A percentile compares a stretch with the other conserved stretches of the same genome.
phyloP scores from a whole-genome alignment of 2,888 invertebrate species.

The Cyclophora punctaria region DNA sequence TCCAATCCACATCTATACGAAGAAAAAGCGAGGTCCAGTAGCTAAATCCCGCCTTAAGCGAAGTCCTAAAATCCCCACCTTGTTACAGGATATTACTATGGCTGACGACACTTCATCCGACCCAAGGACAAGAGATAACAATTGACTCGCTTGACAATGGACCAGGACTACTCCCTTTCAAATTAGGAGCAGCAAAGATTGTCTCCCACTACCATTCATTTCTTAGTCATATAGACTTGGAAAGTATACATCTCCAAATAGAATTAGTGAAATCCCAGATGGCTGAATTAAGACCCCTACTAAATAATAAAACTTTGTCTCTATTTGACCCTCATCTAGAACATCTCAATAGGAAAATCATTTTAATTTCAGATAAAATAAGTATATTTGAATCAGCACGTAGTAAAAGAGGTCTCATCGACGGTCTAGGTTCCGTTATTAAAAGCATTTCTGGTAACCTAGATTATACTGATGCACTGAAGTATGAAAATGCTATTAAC shows the following conservation, averaged over 20 bases:
- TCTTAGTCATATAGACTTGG: conserved; percentile 6
- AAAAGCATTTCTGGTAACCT: conserved; percentile 5
- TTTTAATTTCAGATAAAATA: neutral
- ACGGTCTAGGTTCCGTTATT: conserved; percentile 3
- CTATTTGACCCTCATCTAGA: conserved; percentile 5
- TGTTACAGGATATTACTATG: conserved; percentile 1
- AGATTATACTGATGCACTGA: conserved; percentile 4
- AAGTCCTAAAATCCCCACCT: neutral
- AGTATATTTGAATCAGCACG: conserved; percentile 1
- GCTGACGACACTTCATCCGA: neutral
- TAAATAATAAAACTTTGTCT: conserved; percentile 5
- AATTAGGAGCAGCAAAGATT: conserved; percentile 15
- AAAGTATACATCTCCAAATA: neutral
- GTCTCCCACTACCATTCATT: conserved; percentile 20
- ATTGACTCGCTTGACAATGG: conserved; percentile 10
- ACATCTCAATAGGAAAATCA: neutral
- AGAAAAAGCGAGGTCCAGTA: too few relatives aligned
- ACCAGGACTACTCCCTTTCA: conserved; percentile 16
- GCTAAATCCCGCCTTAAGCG: too few relatives aligned
- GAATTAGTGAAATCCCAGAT: conserved; percentile 5
- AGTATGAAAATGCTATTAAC: conserved; percentile 1
- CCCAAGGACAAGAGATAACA: conserved; percentile 6
- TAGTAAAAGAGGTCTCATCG: conserved; percentile 4
- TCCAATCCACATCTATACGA: neutral
- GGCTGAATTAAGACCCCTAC: neutral